A percentile compares a stretch with the other conserved stretches of the same genome.
Evolutionary conservation across 2,888 invertebrate species (phyloP).

Genomic region (Acleris cristana): DNA sequence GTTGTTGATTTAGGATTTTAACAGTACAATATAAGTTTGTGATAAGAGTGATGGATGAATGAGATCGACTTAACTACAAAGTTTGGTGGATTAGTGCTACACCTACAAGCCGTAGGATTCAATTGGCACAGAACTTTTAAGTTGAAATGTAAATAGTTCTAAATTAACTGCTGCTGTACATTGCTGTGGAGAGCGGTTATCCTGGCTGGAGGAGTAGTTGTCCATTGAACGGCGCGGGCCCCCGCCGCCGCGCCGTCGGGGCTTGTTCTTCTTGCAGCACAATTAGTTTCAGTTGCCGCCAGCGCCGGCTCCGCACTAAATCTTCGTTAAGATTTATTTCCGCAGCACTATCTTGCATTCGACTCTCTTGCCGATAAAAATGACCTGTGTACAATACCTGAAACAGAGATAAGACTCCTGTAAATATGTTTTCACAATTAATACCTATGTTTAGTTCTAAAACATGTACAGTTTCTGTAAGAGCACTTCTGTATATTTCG

Average conservation of each 20-base stretch:
- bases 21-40: conserved; percentile 57
- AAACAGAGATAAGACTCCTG: conserved; percentile 79
- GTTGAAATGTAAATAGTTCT: conserved; percentile 82
- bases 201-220: conserved; percentile 84
- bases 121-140: conserved; percentile 80
- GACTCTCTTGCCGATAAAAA: conserved; percentile 79
- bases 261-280: conserved; percentile 89
- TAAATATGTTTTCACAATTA: conserved; percentile 81
- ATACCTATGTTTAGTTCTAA: conserved; percentile 84
- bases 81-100: conserved; percentile 84
- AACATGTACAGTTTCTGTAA: conserved; percentile 85
- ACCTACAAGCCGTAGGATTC: conserved; percentile 81
- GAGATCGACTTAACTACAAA: conserved; percentile 77
- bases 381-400: conserved; percentile 80
- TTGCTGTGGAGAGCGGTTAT: conserved; percentile 78
- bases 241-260: conserved; percentile 47
- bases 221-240: conserved; percentile 70
- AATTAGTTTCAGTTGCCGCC: conserved; percentile 88
- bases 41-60: conserved; percentile 75
- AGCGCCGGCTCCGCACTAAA: conserved; percentile 79
- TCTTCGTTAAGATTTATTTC: conserved; percentile 82
- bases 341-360: conserved; percentile 83
- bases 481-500: conserved; percentile 84
- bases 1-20: conserved; percentile 43
- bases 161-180: conserved; percentile 81